Base-by-base conservation (phyloP, 1,140 invertebrate genomes). In the Pogonus chalceus region DNA sequence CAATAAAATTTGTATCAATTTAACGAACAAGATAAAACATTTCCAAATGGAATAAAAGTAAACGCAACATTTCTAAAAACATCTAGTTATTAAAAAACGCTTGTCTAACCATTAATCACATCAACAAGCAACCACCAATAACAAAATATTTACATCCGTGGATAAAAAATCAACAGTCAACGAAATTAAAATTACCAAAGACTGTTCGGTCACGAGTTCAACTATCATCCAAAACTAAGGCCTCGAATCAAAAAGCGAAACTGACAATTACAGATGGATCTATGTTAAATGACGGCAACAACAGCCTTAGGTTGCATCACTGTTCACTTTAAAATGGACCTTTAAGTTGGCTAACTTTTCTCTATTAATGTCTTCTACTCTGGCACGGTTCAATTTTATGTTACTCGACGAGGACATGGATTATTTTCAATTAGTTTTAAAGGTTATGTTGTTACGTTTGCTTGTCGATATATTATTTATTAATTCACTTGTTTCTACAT, bases 261-360 rank as follows among this genome's bases (percentile, higher is more conserved):
- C 37, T 43, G 37, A 43, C 37, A 43, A 43, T 43, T 43, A 43
- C 18, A 43, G 37, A 43, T 43, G 37, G 37, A 43, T 43, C 37
- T 43, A 43, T 43, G 37, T 16, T 43, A 43, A 43, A 43, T 16
- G 37, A 3, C 26, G 26, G 26, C 4, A 14, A 31, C n/a, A 14
- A 7, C 26, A 31, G 26, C 26, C 26, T n/a, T n/a, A n/a, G 14
- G 26, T 31, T 31, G 37, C 37, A 43, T 18, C 9, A 43, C 3
- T 16, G 18, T 18, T 16, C 7, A 12, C 37, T 12, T 43, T 16
- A 43, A n/a, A n/a, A n/a, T n/a, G n/a, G n/a, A n/a, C n/a, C n/a
- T n/a, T n/a, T n/a, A n/a, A n/a, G n/a, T n/a, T n/a, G n/a, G n/a
- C n/a, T n/a, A n/a, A n/a, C n/a, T n/a, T n/a, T n/a, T n/a, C n/a